Conservation (phyloP, 1,140 invertebrate species). For the Pemphigus obesinymphae region DNA sequence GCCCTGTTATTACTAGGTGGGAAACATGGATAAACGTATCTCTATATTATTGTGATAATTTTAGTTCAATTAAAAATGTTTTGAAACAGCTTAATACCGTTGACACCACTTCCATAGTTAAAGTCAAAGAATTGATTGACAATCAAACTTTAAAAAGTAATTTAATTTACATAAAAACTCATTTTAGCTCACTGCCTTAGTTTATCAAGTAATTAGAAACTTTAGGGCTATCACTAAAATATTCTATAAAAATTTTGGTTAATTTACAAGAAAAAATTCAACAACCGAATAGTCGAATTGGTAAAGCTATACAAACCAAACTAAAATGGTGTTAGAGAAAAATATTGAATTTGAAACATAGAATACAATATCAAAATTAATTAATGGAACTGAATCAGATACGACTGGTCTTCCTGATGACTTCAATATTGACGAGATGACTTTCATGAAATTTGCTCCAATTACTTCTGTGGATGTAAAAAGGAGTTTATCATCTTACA, state of each 20-base stretch:
- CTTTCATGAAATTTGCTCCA: not conserved
- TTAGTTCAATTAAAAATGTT: not conserved
- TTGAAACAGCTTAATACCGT: constrained; percentile 25
- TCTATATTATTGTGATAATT: no score
- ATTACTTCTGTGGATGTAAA: no score
- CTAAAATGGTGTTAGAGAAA: not conserved
- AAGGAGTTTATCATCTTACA: no score
- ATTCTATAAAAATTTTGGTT: not conserved
- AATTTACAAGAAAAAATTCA: no score
- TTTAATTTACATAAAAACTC: not conserved
- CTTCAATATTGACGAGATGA: not conserved
- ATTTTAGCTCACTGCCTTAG: not conserved
- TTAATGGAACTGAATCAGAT: not conserved
- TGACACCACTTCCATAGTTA: constrained; percentile 8
- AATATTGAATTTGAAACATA: not conserved
- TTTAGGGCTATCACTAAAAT: not conserved
- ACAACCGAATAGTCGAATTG: not conserved
- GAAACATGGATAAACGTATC: constrained; percentile 43
- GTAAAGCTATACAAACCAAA: not conserved
- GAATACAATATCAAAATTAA: not conserved
- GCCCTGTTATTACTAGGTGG: constrained; percentile 42
- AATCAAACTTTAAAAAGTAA: not conserved
- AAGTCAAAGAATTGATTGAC: not conserved
- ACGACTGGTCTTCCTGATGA: not conserved
- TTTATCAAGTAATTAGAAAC: not conserved